Conservation (phyloP, 2,888 invertebrate species). For the Erebia ligea region DNA sequence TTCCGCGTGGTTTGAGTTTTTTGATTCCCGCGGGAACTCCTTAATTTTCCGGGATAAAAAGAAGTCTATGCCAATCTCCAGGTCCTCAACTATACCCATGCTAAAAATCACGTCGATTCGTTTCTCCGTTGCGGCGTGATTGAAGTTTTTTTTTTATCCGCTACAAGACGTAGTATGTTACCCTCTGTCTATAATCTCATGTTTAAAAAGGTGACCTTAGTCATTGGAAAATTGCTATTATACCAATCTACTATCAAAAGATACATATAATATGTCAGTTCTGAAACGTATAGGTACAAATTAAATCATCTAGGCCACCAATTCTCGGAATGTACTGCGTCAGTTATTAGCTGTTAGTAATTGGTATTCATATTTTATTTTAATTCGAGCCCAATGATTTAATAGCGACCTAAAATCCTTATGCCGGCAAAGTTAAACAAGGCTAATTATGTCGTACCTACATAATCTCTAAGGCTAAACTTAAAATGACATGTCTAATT, state of each 20-base stretch:
- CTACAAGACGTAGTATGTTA: too few relatives aligned
- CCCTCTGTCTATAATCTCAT: constrained; percentile 45
- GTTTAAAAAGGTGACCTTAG: constrained; percentile 30
- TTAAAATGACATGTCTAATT: too few relatives aligned
- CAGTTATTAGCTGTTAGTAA: neutral
- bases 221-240: constrained; percentile 30
- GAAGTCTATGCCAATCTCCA: too few relatives aligned
- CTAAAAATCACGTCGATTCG: too few relatives aligned
- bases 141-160: too few relatives aligned
- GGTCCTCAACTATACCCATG: too few relatives aligned
- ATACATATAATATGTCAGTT: constrained; percentile 29
- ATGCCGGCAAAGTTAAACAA: neutral
- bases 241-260: constrained; percentile 26
- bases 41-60: too few relatives aligned
- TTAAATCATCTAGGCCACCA: constrained; percentile 5
- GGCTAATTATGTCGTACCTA: too few relatives aligned
- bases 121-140: too few relatives aligned
- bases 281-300: constrained; percentile 28
- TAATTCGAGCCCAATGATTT: neutral
- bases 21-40: too few relatives aligned
- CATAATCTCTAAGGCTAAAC: too few relatives aligned
- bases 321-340: neutral
- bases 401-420: neutral
- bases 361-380: neutral
- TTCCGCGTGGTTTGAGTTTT: too few relatives aligned